A percentile compares a stretch with the other conserved stretches of the same genome.
Conservation (phyloP, 1,140 invertebrate genomes). For the Aradophagus sp. region DNA sequence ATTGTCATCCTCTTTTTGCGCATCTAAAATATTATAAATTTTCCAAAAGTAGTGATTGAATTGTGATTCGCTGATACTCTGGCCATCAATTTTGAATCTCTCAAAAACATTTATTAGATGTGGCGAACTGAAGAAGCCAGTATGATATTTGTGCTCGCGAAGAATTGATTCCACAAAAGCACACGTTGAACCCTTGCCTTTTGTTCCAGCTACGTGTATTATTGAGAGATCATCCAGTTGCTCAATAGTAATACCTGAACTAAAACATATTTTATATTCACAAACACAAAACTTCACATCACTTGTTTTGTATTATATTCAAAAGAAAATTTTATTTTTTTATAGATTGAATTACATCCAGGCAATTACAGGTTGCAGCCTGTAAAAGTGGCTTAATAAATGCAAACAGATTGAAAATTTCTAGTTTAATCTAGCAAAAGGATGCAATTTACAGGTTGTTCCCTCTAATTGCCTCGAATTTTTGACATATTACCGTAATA, state of each 20-base stretch:
- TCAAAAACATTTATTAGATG: slow-evolving; percentile 95
- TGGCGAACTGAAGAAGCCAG: slow-evolving; percentile 97
- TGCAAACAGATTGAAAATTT: too few species aligned
- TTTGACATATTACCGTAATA: slow-evolving; percentile 71
- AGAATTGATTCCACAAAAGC: slow-evolving; percentile 94
- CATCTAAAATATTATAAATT: slow-evolving; percentile 81
- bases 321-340: too few species aligned
- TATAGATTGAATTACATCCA: too few species aligned
- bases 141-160: slow-evolving; percentile 87
- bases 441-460: too few species aligned
- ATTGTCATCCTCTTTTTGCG: slow-evolving; percentile 74
- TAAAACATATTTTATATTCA: slow-evolving; percentile 37
- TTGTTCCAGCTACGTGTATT: slow-evolving; percentile 97
- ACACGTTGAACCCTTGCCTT: slow-evolving; percentile 97
- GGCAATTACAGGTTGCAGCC: too few species aligned
- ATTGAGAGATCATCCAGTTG: slow-evolving; percentile 83
- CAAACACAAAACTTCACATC: too few species aligned
- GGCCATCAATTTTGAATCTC: slow-evolving; percentile 91
- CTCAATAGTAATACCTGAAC: slow-evolving; percentile 80
- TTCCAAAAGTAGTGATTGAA: slow-evolving; percentile 91
- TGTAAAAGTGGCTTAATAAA: too few species aligned
- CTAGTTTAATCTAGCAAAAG: too few species aligned
- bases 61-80: slow-evolving; percentile 81
- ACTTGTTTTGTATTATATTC: slow-evolving; percentile 7
- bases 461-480: too few species aligned